Evolutionary conservation across 2,888 invertebrate genomes (phyloP), one percentile per base, ranked within the genome.

Genomic region (Tridacna gigas): DNA sequence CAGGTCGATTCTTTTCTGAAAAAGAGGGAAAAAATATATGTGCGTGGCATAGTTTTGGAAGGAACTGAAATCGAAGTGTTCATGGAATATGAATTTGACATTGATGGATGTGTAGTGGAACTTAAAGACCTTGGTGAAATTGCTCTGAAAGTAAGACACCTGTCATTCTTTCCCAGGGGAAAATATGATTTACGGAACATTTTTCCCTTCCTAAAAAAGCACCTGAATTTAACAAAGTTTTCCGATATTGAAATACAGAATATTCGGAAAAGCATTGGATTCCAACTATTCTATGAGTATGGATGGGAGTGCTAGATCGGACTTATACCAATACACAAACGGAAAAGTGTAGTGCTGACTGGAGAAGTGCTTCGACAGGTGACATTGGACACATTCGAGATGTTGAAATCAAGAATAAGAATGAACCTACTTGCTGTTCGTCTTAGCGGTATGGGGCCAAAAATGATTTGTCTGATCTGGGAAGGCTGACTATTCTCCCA

Each of bases 211-310:
- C 67, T 84, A 26, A 84, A 84, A 25, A 82, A 84, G 45, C 84
- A 84, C 60, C 20, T 82, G 0, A 56, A 82, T 47, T 67, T 84
- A 37, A 48, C 81, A 65, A 0, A 22, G 47, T 84, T 77, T 69
- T 63, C 69, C 22, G 63, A 67, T 73, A 26, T 22, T 48, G 61
- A 82, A 26, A 28, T 79, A 4, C 51, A 47, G 12, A 84, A 61
- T 25, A 82, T 85, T 28, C 56, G 48, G 11, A 47, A 77, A n/a
- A 56, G 26, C 15, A 61, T 85, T 12, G 85, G 85, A 18, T 74
- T 77, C 63, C 82, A 85, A n/a, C 61, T 85, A 20, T 85, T 82
- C 56, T 80, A 85, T 45, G 79, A 76, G 45, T 22, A 45, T 15
- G 84, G 84, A 26, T 80, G 74, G 74, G 80, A 75, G 66, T 69